Conservation (phyloP, 1,140 invertebrate species). For the Lasioglossum baleicum region DNA sequence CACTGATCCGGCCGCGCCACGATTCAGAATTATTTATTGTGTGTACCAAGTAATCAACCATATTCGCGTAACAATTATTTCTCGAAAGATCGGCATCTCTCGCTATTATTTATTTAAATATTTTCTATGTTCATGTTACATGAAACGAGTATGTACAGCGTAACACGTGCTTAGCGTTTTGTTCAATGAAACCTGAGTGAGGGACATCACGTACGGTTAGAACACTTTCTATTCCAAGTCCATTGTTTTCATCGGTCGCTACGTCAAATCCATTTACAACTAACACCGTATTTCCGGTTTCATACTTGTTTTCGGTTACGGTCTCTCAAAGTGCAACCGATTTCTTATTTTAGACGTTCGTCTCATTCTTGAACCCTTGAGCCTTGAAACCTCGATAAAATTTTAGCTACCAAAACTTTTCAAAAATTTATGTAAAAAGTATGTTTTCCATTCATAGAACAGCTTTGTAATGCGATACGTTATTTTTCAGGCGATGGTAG, state of each 20-base stretch:
- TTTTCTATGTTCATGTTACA: not conserved
- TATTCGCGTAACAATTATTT: not conserved
- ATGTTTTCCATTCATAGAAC: too few species aligned
- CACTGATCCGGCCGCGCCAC: too few species aligned
- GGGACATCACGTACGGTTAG: conserved; percentile 1
- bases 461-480: not conserved
- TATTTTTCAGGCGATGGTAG: conserved; percentile 93
- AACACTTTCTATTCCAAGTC: not conserved
- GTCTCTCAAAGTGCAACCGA: too few species aligned
- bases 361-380: too few species aligned
- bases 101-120: not conserved
- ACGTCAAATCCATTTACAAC: not conserved
- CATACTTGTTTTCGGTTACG: too few species aligned
- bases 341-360: too few species aligned
- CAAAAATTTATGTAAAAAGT: too few species aligned
- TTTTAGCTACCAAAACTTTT: too few species aligned
- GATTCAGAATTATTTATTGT: not conserved
- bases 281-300: not conserved
- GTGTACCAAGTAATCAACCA: not conserved
- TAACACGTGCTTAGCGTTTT: not conserved
- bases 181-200: conserved; percentile 11
- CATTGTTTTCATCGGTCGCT: not conserved
- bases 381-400: too few species aligned
- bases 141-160: not conserved
- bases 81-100: not conserved